phyloP scores from a whole-genome alignment of 2,797 vertebrate species.

The Bradypodion pumilum region DNA sequence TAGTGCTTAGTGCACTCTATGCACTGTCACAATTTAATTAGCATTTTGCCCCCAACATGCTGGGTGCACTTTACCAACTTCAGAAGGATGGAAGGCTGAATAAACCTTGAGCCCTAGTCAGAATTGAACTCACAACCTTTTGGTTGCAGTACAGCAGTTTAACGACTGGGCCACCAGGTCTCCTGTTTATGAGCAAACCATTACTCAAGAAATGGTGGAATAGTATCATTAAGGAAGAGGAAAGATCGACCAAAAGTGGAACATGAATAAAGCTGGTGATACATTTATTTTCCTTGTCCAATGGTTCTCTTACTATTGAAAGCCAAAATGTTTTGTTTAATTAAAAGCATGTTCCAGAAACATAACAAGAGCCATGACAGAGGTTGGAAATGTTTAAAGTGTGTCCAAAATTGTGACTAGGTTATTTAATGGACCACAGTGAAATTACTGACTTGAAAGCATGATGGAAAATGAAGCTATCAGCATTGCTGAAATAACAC shows the following conservation, averaged over 20 bases:
- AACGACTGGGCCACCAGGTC: too few relatives aligned
- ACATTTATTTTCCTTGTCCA: background rate
- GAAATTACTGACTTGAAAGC: constrained; percentile 5
- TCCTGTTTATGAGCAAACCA: background rate
- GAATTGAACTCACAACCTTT: too few relatives aligned
- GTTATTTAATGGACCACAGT: constrained; percentile 20
- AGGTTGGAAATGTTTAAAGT: background rate
- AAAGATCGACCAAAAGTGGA: background rate
- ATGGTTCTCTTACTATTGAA: background rate
- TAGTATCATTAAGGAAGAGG: background rate
- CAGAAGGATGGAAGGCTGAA: too few relatives aligned
- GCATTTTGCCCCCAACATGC: too few relatives aligned
- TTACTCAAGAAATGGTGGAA: background rate
- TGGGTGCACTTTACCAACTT: too few relatives aligned
- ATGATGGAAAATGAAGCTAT: constrained; percentile 26
- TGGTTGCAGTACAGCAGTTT: too few relatives aligned
- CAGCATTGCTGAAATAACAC: background rate
- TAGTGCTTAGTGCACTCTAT: too few relatives aligned
- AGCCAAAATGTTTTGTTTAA: background rate
- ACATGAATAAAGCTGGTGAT: constrained; percentile 4
- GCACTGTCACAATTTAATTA: too few relatives aligned
- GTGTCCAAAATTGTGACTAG: constrained; percentile 6
- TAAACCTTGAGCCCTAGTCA: too few relatives aligned
- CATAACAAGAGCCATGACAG: background rate
- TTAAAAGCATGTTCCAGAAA: background rate